Base-by-base conservation (phyloP, 2,888 invertebrate genomes). In the Ptilodon capucinus region DNA sequence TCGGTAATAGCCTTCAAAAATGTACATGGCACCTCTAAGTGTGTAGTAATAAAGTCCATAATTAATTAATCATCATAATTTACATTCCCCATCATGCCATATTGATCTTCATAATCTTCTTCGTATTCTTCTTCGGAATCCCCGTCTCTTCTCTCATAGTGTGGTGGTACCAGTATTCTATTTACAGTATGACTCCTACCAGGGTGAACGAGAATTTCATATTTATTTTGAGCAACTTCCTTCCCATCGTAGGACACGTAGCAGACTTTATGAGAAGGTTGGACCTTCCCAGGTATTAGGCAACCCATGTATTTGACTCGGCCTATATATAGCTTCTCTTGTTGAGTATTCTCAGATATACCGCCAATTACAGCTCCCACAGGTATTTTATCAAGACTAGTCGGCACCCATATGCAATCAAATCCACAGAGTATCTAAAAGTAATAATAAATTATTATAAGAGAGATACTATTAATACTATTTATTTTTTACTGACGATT, bases 241-340 rank as follows among this genome's bases (percentile, higher is more conserved):
- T 58, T 69, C 1, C 64, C 71, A 2, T 70, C 51, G 44, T 65
- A 96, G 36, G 96, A 86, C n/a, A 97, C 79, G 68, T 96, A 97
- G 59, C 94, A 94, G 0, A 93, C 93, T 36, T 93, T 93, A 70
- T 97, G 96, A 16, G 94, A 92, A 0, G 76, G 71, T 46, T 86
- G 85, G 11, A 96, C 81, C 85, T 97, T 97, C n/a, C 97, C 97
- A 35, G 96, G 95, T 64, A 97, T 92, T 4, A 95, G 76, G 43
- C 93, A 94, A 13, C 94, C 95, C 58, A 94, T 93, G 72, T 95
- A 94, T 25, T 87, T 84, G 0, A 94, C 95, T 60, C 97, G 92
- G 11, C 94, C 94, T 0, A 95, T 92, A 71, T 92, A 95, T 9
- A 95, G 64, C 40, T 83, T 84, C 53, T 92, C 92, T 18, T 44